Conservation (phyloP, 2,888 invertebrate species). For the Megalurothrips usitatus region DNA sequence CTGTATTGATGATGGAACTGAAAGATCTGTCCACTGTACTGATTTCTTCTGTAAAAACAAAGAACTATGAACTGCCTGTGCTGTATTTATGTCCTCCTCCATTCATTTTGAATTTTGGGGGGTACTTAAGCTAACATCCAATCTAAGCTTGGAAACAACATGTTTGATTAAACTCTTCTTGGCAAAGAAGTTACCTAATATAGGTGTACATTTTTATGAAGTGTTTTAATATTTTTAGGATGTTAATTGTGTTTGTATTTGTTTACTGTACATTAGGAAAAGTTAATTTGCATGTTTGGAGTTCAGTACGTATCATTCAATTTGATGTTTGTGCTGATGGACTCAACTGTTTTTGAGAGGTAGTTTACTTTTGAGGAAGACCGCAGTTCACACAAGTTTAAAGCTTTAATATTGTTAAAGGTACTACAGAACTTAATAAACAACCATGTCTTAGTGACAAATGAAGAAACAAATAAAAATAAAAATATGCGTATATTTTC, state of each 20-base stretch:
- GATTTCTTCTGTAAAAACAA: neutral
- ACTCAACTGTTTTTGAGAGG: neutral
- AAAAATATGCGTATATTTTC: neutral
- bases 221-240: slow-evolving; percentile 17
- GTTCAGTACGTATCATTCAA: neutral
- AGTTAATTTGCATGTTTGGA: neutral
- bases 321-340: neutral
- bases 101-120: neutral
- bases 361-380: neutral
- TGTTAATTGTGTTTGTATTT: neutral
- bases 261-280: neutral
- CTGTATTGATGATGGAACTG: neutral
- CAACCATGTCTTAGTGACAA: neutral
- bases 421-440: neutral
- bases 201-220: slow-evolving; percentile 1
- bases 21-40: neutral
- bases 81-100: neutral
- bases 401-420: neutral
- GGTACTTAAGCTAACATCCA: neutral
- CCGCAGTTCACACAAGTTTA: neutral
- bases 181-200: neutral
- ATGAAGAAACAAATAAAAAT: neutral
- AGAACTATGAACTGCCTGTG: neutral
- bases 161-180: too few species aligned
- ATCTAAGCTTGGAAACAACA: too few species aligned